Base-by-base conservation (phyloP, 2,797 vertebrate genomes). In the Poecilia picta region DNA sequence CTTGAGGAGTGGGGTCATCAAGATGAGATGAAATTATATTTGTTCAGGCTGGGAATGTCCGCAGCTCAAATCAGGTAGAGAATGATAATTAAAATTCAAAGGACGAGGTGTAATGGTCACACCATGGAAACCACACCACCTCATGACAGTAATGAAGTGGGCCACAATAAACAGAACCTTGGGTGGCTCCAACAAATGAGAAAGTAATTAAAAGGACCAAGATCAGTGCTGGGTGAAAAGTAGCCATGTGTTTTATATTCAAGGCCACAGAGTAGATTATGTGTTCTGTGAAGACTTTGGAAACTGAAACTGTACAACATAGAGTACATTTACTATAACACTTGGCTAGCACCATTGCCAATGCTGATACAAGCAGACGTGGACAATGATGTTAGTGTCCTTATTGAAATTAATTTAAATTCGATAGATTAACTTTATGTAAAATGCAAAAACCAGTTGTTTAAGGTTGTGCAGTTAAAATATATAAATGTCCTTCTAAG, bases 21-120 rank as follows among this genome's bases (percentile, higher is more conserved):
- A 83, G 80, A 88, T 83, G 78, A 76, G 78, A 86, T 45, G 83
- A 85, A 88, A 82, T 76, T 4, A 86, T 81, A 83, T 83, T 84
- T 85, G 45, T 82, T 87, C 76, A 57, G 78, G 51, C 76, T 8
- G 1, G 82, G 85, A 76, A 88, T 84, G 82, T 93, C 78, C 77
- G 81, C 72, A 4, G 84, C 81, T 68, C 82, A 83, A 89, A 81
- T 81, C 79, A 82, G 78, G 80, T 83, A 71, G 75, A 77, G 87
- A 84, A 82, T 73, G 82, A 89, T 92, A 90, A 94, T 95, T 95
- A 89, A 93, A 92, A 94, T 95, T 91, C 92, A 84, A 90, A 91
- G 89, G 87, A 92, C 85, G 85, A 62, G 74, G 47, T 68, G 62
- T 91, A 89, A 93, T 93, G 91, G 90, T 80, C 89, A 91, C 85